Conservation (phyloP, 1,140 invertebrate species). For the Apis laboriosa region DNA sequence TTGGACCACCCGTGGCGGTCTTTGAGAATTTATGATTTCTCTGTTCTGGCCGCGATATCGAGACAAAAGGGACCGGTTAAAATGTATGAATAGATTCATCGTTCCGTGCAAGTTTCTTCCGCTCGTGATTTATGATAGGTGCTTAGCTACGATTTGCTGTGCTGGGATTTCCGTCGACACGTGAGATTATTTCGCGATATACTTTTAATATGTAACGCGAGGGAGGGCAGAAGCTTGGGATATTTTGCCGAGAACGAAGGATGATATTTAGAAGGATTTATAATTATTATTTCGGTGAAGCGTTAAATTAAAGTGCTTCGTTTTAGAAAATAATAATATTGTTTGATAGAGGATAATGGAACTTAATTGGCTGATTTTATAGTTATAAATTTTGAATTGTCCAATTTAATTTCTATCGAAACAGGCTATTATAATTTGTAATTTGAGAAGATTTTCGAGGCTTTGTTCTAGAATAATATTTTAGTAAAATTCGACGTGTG, state of each 20-base stretch:
- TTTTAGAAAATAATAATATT: neutral
- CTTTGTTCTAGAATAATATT: too few relatives aligned
- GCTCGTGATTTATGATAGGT: neutral
- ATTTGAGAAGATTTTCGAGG: too few relatives aligned
- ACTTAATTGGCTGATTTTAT: neutral
- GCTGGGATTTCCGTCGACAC: neutral
- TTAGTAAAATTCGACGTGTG: too few relatives aligned
- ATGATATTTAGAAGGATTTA: too few relatives aligned
- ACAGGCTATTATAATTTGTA: too few relatives aligned
- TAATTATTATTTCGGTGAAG: too few relatives aligned
- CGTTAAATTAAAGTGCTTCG: too few relatives aligned
- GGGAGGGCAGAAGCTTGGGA: neutral
- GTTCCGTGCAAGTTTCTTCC: neutral
- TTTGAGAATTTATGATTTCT: constrained; percentile 30
- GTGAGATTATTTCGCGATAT: neutral
- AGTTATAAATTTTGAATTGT: neutral
- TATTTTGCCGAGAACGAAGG: neutral
- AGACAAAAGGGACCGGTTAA: constrained; percentile 18
- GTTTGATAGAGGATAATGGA: neutral
- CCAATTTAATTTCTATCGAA: too few relatives aligned
- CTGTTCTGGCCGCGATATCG: neutral
- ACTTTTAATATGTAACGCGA: neutral
- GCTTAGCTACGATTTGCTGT: constrained; percentile 8
- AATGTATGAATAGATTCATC: constrained; percentile 32
- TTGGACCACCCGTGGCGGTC: neutral